phyloP scores from a whole-genome alignment of 2,797 vertebrate species.

The Tiaroga cobitis region DNA sequence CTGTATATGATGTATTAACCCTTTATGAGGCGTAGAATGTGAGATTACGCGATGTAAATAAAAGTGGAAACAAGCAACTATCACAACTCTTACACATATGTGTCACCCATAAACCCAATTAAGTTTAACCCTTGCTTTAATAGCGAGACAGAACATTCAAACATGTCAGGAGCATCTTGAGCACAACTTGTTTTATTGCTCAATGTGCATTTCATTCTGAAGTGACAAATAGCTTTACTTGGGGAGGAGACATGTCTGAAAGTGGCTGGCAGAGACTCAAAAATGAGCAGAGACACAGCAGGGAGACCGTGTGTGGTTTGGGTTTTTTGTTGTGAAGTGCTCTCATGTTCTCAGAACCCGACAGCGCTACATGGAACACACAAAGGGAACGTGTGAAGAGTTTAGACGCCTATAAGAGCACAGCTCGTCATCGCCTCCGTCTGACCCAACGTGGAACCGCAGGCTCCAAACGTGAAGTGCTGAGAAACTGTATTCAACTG shows the following conservation, averaged over 20 bases:
- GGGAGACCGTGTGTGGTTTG: slow-evolving; percentile 67
- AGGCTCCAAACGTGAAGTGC: neutral
- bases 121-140: slow-evolving; percentile 50
- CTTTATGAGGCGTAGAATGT: neutral
- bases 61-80: neutral
- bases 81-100: neutral
- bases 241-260: slow-evolving; percentile 65
- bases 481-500: slow-evolving; percentile 37
- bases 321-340: slow-evolving; percentile 55
- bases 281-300: slow-evolving; percentile 68
- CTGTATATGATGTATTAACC: slow-evolving; percentile 20
- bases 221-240: slow-evolving; percentile 74
- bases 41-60: neutral
- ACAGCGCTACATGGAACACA: slow-evolving; percentile 67
- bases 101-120: neutral
- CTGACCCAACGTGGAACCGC: slow-evolving; percentile 19
- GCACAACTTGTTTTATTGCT: slow-evolving; percentile 63
- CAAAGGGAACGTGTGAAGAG: slow-evolving; percentile 64
- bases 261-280: slow-evolving; percentile 75
- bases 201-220: slow-evolving; percentile 67
- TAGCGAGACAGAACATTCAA: slow-evolving; percentile 48
- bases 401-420: neutral
- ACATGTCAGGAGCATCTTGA: slow-evolving; percentile 30
- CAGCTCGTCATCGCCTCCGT: slow-evolving; percentile 46
- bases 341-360: slow-evolving; percentile 69